Evolutionary conservation across 2,113 vertebrate species (phyloP), one percentile per base, ranked within the genome.

Genomic region (Anthoscopus minutus): DNA sequence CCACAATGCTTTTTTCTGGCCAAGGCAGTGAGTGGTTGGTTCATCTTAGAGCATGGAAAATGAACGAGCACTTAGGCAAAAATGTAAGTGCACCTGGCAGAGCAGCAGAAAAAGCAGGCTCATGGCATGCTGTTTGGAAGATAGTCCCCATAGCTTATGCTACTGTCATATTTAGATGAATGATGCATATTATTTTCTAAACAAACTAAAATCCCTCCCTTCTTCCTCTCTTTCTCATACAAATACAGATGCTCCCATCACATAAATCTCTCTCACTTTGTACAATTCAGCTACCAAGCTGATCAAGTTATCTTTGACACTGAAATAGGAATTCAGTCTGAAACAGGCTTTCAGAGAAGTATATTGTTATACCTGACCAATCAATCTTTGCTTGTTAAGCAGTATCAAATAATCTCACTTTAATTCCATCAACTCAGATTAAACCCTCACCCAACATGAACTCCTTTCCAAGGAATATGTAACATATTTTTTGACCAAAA

Each of bases 91-190:
- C 82, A 86, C 82, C 94, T 95, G 94, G 71, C 88, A 93, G 64
- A 73, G 86, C 72, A 84, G 88, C 64, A 85, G 65, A 61, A 65
- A 72, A 69, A 58, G n/a, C 88, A 82, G 58, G 57, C 87, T 83
- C 47, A 25, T 12, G 42, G 71, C 76, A 42, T 3, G 18, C 81
- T 79, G 47, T 17, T 86, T 90, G 85, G 78, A 72, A 94, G 60
- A 7, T 47, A 64, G 54, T 30, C 67, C 71, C 86, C 54, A 40
- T 67, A 88, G 67, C 35, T 95, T 95, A 91, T 96, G 67, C 60
- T 92, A 24, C 83, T 92, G 88, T 86, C 87, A 64, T 40, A 67
- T 92, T 89, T 92, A 88, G 85, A 89, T 96, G 94, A 96, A 96
- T 64, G 85, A 94, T 51, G 38, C 64, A 30, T 89, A 94, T 96